Evolutionary conservation across 2,888 invertebrate species (phyloP).

Genomic region (Timema podura): DNA sequence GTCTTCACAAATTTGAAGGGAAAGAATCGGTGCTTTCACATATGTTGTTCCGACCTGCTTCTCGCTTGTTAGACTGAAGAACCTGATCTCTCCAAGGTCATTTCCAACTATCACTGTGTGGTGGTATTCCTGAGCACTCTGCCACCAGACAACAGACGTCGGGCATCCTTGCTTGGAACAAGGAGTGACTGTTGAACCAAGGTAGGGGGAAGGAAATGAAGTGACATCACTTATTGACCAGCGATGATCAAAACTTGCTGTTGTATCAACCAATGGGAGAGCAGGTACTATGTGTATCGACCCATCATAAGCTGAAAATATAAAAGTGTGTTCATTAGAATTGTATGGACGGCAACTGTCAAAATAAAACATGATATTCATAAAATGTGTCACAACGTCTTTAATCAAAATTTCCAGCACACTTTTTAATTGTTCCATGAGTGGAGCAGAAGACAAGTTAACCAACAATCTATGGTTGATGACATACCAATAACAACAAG

Average conservation of each 20-base stretch:
- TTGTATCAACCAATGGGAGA: slow-evolving; percentile 53
- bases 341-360: background rate
- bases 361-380: background rate
- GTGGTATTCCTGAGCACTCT: slow-evolving; percentile 39
- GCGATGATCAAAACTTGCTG: slow-evolving; percentile 51
- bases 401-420: background rate
- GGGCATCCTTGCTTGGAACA: slow-evolving; percentile 26
- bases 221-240: slow-evolving; percentile 58
- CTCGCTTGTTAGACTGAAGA: slow-evolving; percentile 68
- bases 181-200: background rate
- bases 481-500: slow-evolving; percentile 51
- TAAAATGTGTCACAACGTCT: no score
- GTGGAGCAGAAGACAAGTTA: background rate
- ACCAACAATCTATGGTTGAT: background rate
- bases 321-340: slow-evolving; percentile 1
- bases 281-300: slow-evolving; percentile 60
- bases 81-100: slow-evolving; percentile 55
- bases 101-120: slow-evolving; percentile 45
- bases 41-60: slow-evolving; percentile 62
- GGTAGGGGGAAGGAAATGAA: slow-evolving; percentile 44
- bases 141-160: slow-evolving; percentile 45
- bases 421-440: background rate
- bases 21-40: slow-evolving; percentile 58
- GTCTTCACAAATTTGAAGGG: slow-evolving; percentile 67
- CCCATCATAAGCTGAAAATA: slow-evolving; percentile 50